A percentile compares a stretch with the other conserved stretches of the same genome.
Conservation (phyloP, 2,888 invertebrate genomes). For the Cactoblastis cactorum region DNA sequence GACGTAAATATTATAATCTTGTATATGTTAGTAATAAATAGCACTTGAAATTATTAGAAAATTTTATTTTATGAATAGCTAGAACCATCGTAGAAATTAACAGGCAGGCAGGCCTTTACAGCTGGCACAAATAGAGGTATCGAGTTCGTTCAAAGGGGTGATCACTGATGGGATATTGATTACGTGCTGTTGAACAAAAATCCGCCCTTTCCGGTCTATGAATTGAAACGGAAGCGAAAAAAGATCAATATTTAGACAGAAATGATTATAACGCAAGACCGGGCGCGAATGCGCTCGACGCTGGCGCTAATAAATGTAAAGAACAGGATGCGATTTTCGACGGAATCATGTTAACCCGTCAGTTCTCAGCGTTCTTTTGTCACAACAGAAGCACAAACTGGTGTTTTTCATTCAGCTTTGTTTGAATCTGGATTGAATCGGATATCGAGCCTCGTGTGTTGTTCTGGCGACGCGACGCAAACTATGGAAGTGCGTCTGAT, state of each 20-base stretch:
- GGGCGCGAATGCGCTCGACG: conserved; percentile 62
- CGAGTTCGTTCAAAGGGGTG: conserved; percentile 37
- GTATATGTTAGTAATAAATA: too few species aligned
- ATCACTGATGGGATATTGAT: conserved; percentile 48
- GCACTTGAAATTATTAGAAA: too few species aligned
- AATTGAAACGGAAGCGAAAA: conserved; percentile 65
- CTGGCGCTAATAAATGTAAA: conserved; percentile 63
- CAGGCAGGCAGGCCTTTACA: not conserved
- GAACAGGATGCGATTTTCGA: conserved; percentile 73
- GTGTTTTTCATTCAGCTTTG: conserved; percentile 33
- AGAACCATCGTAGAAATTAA: not conserved
- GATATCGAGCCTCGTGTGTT: conserved; percentile 47
- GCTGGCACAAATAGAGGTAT: conserved; percentile 16
- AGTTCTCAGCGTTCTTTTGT: conserved; percentile 60
- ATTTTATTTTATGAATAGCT: not conserved
- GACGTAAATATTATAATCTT: too few species aligned
- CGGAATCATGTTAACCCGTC: conserved; percentile 65
- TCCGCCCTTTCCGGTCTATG: conserved; percentile 56
- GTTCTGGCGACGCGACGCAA: not conserved
- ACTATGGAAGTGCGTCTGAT: not conserved
- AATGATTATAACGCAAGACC: conserved; percentile 63
- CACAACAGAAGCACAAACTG: conserved; percentile 52
- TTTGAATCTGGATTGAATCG: conserved; percentile 52
- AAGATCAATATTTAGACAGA: conserved; percentile 76
- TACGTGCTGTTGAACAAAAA: conserved; percentile 50